Conservation (phyloP, 2,888 invertebrate species). For the Nebria brevicollis region DNA sequence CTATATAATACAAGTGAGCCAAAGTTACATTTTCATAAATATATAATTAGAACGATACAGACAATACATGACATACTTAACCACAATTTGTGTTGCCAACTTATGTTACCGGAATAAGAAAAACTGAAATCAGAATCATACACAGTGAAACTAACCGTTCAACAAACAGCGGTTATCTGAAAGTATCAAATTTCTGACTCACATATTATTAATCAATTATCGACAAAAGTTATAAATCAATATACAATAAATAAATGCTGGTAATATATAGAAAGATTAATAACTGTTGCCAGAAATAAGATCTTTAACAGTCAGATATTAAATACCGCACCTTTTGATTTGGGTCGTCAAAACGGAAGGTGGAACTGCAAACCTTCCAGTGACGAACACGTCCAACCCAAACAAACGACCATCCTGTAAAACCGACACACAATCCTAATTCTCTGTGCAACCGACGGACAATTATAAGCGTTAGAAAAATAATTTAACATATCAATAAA, state of each 20-base stretch:
- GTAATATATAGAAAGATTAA: neutral
- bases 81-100: constrained; percentile 38
- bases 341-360: constrained; percentile 48
- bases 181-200: constrained; percentile 27
- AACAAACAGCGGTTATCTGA: constrained; percentile 35
- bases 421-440: constrained; percentile 52
- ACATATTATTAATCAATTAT: neutral
- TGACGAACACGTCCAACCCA: constrained; percentile 39
- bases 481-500: neutral
- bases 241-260: neutral
- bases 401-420: constrained; percentile 52
- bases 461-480: constrained; percentile 24
- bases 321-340: constrained; percentile 43
- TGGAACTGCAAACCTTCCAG: constrained; percentile 52
- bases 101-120: constrained; percentile 24
- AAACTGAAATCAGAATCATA: constrained; percentile 47
- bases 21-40: neutral
- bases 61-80: constrained; percentile 37
- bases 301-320: constrained; percentile 22
- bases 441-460: constrained; percentile 40
- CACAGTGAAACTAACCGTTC: constrained; percentile 35
- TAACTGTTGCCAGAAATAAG: constrained; percentile 28
- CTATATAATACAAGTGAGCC: neutral
- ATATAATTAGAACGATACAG: constrained; percentile 40
- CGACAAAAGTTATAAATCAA: neutral